Evolutionary conservation across 2,888 invertebrate species (phyloP).

Genomic region (Ectemnius cavifrons): DNA sequence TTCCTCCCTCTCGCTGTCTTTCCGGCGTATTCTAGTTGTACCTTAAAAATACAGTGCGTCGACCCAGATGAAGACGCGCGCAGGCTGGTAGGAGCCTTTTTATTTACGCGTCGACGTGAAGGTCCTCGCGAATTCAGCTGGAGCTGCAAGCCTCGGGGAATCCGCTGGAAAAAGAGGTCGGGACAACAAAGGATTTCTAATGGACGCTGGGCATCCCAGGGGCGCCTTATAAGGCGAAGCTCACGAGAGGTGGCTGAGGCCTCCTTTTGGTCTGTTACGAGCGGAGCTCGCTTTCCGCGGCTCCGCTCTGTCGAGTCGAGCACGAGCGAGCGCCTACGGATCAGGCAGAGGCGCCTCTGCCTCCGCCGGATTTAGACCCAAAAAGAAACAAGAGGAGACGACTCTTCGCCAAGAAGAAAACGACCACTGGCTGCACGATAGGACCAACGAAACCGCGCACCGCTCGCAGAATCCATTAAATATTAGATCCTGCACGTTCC

Average conservation of each 20-base stretch:
- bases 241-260: constrained; percentile 53
- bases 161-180: constrained; percentile 56
- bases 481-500: too few species aligned
- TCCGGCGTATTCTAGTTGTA: constrained; percentile 38
- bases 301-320: constrained; percentile 19
- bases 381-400: constrained; percentile 54
- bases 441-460: background rate
- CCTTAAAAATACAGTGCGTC: constrained; percentile 31
- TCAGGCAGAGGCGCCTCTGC: constrained; percentile 57
- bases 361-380: constrained; percentile 70
- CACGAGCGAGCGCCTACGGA: background rate
- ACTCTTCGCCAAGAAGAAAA: constrained; percentile 27
- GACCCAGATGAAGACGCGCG: background rate
- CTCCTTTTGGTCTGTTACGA: constrained; percentile 52
- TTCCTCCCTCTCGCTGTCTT: constrained; percentile 3
- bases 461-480: too few species aligned
- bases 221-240: constrained; percentile 72
- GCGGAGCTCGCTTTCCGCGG: constrained; percentile 19
- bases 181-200: constrained; percentile 73
- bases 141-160: constrained; percentile 34
- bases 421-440: constrained; percentile 23
- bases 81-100: too few species aligned
- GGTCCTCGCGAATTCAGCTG: constrained; percentile 33
- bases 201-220: constrained; percentile 67
- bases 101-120: too few species aligned